These are phyloP conservation scores for Pseudomyrmex pallidus DNA, from an alignment of 1,140 invertebrate species.

Conservation along the genomic window DNA sequence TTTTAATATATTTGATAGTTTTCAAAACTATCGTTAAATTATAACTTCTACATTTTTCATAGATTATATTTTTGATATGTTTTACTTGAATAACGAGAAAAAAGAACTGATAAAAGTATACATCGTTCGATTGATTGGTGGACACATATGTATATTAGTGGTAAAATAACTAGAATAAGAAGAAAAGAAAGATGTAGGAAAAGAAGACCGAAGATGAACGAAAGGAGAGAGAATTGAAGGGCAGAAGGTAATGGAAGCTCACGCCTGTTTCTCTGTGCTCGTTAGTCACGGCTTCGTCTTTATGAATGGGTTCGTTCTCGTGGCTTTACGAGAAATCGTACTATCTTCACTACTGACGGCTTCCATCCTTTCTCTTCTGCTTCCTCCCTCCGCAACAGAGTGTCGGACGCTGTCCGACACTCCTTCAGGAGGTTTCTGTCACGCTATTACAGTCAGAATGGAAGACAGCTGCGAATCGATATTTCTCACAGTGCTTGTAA, in stretches of 20 bases:
- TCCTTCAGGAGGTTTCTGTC: constrained; percentile 57
- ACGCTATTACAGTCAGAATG: constrained; percentile 70
- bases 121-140: neutral
- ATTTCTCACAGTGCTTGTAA: constrained; percentile 66
- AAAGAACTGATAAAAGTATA: neutral
- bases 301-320: constrained; percentile 81
- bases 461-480: constrained; percentile 73
- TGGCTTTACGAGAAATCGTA: constrained; percentile 79
- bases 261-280: constrained; percentile 75
- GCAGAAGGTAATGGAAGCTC: constrained; percentile 30
- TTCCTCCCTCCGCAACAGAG: constrained; percentile 46
- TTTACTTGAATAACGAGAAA: neutral
- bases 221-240: neutral
- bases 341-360: constrained; percentile 74
- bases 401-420: constrained; percentile 65
- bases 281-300: constrained; percentile 81
- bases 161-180: constrained; percentile 33
- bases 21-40: too few species aligned
- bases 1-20: too few species aligned
- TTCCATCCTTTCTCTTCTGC: constrained; percentile 51
- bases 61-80: neutral
- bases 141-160: constrained; percentile 17
- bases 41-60: neutral
- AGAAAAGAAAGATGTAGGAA: constrained; percentile 9
- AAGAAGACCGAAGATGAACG: constrained; percentile 39